phyloP scores from a whole-genome alignment of 2,113 vertebrate genomes.

The Apteryx owenii region DNA sequence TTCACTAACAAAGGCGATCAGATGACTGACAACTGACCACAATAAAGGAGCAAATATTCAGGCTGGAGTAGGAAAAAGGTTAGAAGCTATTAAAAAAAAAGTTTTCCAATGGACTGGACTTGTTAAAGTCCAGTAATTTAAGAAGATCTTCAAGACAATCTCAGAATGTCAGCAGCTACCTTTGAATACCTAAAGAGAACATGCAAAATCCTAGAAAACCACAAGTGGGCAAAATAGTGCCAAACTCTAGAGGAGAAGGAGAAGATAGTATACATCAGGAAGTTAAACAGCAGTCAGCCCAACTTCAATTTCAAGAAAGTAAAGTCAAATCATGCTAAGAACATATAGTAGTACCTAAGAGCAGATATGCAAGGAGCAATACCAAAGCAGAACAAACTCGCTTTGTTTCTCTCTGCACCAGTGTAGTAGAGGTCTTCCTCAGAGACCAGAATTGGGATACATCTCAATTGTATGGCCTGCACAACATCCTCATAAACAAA shows the following conservation, averaged over 20 bases:
- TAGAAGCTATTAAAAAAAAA: not conserved
- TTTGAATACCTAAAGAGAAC: not conserved
- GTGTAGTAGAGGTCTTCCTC: not conserved
- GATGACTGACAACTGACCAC: not conserved
- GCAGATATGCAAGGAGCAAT: not conserved
- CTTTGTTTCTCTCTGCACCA: not conserved
- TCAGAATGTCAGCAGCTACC: not conserved
- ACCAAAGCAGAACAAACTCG: not conserved
- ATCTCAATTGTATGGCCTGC: not conserved
- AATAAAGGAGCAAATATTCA: not conserved
- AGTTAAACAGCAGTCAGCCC: not conserved
- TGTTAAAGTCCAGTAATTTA: not conserved
- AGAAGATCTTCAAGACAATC: not conserved
- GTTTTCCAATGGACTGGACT: not conserved
- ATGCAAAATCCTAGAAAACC: not conserved
- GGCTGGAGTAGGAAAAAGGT: not conserved
- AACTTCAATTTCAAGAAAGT: not conserved
- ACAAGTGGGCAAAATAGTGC: not conserved
- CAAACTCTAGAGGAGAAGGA: not conserved
- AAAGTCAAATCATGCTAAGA: not conserved
- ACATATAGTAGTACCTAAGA: not conserved
- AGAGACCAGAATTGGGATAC: not conserved
- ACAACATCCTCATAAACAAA: not conserved
- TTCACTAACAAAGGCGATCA: conserved; percentile 20
- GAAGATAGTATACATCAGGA: not conserved